Percentiles rank a stretch among this genome's conserved stretches.
phyloP scores from a whole-genome alignment of 2,888 invertebrate species.

The Norana najaformis region DNA sequence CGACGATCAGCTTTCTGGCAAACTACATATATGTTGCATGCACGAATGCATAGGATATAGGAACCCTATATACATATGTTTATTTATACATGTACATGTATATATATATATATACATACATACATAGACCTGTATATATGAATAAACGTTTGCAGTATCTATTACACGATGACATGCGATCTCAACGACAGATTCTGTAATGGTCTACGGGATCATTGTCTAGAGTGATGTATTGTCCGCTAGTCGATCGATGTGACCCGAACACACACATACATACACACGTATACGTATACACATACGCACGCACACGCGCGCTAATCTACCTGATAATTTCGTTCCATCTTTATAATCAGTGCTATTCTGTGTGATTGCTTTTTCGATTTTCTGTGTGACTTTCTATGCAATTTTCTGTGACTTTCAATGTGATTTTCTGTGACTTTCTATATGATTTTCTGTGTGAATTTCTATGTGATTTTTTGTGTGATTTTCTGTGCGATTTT shows the following conservation, averaged over 20 bases:
- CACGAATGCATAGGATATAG: neutral
- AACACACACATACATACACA: neutral
- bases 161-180: conserved; percentile 13
- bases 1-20: neutral
- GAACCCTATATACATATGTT: neutral
- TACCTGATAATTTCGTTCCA: no score
- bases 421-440: no score
- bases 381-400: no score
- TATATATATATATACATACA: neutral
- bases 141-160: neutral
- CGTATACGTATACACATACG: neutral
- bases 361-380: neutral
- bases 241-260: neutral
- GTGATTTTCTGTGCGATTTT: no score
- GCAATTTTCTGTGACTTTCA: no score
- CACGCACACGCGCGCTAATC: neutral
- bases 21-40: neutral
- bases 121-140: neutral
- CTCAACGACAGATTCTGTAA: conserved; percentile 13
- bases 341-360: neutral
- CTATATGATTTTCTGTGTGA: no score
- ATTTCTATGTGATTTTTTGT: no score
- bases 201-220: conserved; percentile 13
- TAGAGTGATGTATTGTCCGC: neutral
- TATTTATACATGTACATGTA: neutral